Base-by-base conservation (phyloP, 2,797 vertebrate genomes). In the Acropternis orthonyx region DNA sequence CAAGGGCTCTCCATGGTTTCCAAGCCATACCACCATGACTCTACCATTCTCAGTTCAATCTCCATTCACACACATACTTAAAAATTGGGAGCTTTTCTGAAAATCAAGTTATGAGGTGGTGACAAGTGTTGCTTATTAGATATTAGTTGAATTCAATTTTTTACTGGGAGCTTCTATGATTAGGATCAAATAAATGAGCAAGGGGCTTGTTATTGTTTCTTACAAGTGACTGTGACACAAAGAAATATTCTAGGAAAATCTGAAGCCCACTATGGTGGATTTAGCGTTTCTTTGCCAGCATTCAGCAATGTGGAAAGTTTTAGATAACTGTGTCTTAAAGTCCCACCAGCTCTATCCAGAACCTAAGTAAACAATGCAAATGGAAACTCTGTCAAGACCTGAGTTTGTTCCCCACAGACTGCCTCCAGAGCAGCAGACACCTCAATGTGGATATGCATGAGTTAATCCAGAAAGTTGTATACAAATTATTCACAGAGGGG, bases 361-460 rank as follows among this genome's bases (percentile, higher is more conserved):
- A 84, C 39, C 66, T 86, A 69, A 69, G 80, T 79, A 88, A 94
- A 92, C 37, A 92, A n/a, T 10, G 36, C 32, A 76, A 95, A 81
- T 56, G 59, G 62, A 92, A 95, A 86, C 48, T 81, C 85, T 34
- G 76, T 55, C 0, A 26, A 92, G 46, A 65, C n/a, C 41, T 0
- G 0, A 72, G 39, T 82, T 87, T 76, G 43, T 18, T 93, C 79
- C 88, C 89, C 66, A 34, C n/a, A 75, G 93, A 92, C 75, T 58
- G 65, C 51, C 30, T 78, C 89, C 14, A 9, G 73, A 94, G 85
- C 71, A 88, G 83, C 73, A 95, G 69, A 84, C 83, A 95, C 75
- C 54, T 94, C 93, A 95, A 95, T 92, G 67, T 51, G 67, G 76
- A 55, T 73, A 86, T 28, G 59, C 85, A 66, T 30, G 85, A 93